Evolutionary conservation across 2,888 invertebrate species (phyloP).

Genomic region (Sminthurinus aureus): DNA sequence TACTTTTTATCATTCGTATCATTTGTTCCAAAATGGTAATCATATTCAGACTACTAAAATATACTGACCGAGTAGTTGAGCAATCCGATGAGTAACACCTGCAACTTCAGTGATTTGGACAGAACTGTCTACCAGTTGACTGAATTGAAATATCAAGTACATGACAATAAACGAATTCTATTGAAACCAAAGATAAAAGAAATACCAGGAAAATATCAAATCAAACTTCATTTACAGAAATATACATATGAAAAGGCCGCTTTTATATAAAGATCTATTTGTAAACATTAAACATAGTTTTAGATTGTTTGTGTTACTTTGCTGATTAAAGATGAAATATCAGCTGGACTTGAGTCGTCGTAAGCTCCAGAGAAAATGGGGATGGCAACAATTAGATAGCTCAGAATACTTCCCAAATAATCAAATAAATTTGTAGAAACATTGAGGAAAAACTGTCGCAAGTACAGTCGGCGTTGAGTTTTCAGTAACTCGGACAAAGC

Average conservation of each 20-base stretch:
- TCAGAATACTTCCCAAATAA: slow-evolving; percentile 69
- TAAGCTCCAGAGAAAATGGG: slow-evolving; percentile 68
- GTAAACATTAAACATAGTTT: too few species aligned
- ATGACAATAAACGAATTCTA: slow-evolving; percentile 69
- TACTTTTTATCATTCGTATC: too few species aligned
- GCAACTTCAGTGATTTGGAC: slow-evolving; percentile 63
- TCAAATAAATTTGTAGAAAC: slow-evolving; percentile 63
- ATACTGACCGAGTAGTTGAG: slow-evolving; percentile 57
- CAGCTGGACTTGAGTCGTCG: slow-evolving; percentile 64
- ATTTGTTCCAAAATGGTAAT: too few species aligned
- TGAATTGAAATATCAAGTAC: slow-evolving; percentile 68
- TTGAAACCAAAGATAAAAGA: background rate
- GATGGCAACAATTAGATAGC: slow-evolving; percentile 68
- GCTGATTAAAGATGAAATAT: slow-evolving; percentile 67
- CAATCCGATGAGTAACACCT: slow-evolving; percentile 66
- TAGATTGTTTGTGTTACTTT: too few species aligned
- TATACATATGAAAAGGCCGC: too few species aligned
- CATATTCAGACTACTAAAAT: too few species aligned
- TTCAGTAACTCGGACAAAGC: slow-evolving; percentile 62
- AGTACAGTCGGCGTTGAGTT: slow-evolving; percentile 64
- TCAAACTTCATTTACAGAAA: too few species aligned
- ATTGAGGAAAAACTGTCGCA: slow-evolving; percentile 63
- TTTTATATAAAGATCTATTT: too few species aligned
- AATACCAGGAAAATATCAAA: too few species aligned
- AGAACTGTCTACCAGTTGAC: slow-evolving; percentile 67